Evolutionary conservation across 2,797 vertebrate species (phyloP).

Genomic region (Thalassophryne amazonica): DNA sequence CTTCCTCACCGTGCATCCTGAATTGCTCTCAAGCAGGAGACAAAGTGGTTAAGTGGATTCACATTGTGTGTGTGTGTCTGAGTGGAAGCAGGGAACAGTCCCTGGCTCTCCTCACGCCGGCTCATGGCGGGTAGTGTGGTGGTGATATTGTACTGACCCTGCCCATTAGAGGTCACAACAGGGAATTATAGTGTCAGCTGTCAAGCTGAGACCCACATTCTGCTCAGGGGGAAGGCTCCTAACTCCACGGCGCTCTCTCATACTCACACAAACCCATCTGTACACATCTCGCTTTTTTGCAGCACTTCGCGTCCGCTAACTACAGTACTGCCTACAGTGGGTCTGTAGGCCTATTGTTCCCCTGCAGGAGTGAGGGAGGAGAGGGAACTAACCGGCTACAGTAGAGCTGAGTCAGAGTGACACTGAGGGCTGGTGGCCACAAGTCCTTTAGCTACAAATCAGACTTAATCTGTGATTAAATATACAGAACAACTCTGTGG

Average conservation of each 20-base stretch:
- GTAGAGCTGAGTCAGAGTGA: slow-evolving; percentile 53
- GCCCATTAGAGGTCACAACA: slow-evolving; percentile 60
- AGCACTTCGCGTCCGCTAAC: slow-evolving; percentile 5
- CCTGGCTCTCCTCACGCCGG: slow-evolving; percentile 40
- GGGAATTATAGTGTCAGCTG: slow-evolving; percentile 63
- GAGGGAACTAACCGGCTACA: slow-evolving; percentile 39
- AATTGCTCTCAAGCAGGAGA: slow-evolving; percentile 45
- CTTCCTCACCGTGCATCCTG: slow-evolving; percentile 34
- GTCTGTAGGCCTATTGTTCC: slow-evolving; percentile 44
- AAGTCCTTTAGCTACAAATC: slow-evolving; percentile 1
- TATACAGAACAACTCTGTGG: too few relatives aligned
- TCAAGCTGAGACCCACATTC: slow-evolving; percentile 64
- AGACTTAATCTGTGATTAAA: too few relatives aligned
- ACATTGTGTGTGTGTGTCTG: slow-evolving; percentile 44
- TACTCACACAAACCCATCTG: not conserved
- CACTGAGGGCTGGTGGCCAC: slow-evolving; percentile 28
- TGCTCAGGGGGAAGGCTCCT: slow-evolving; percentile 54
- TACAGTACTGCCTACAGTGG: slow-evolving; percentile 21
- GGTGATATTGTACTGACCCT: slow-evolving; percentile 66
- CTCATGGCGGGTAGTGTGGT: slow-evolving; percentile 50
- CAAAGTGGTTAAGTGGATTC: slow-evolving; percentile 63
- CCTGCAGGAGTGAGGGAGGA: slow-evolving; percentile 47
- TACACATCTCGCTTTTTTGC: slow-evolving; percentile 1
- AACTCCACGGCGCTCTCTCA: slow-evolving; percentile 23
- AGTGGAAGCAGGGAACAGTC: slow-evolving; percentile 29